phyloP scores from a whole-genome alignment of 2,113 vertebrate species.

The Sapajus apella region DNA sequence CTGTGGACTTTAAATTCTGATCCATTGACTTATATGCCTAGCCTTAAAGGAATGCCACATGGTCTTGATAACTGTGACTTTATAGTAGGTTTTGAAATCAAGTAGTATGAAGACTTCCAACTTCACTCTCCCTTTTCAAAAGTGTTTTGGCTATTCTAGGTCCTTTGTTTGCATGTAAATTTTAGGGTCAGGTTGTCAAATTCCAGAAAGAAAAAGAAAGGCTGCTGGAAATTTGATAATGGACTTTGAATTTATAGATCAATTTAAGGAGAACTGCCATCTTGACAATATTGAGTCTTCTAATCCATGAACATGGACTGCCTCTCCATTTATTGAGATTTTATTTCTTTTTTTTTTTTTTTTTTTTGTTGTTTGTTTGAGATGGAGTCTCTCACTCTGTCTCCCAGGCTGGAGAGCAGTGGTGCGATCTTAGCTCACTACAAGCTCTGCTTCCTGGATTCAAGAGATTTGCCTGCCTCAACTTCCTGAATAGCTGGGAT shows the following conservation, averaged over 20 bases:
- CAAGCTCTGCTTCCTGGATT: too few species aligned
- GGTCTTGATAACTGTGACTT: not conserved
- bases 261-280: not conserved
- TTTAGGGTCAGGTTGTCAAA: conserved; percentile 11
- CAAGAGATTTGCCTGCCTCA: too few species aligned
- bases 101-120: not conserved
- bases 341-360: not conserved
- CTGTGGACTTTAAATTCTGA: not conserved
- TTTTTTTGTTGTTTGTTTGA: too few species aligned
- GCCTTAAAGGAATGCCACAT: not conserved
- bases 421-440: too few species aligned
- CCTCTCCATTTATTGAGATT: conserved; percentile 10
- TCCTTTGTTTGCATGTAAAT: conserved; percentile 8
- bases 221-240: not conserved
- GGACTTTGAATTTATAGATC: not conserved
- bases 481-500: too few species aligned
- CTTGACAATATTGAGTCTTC: not conserved
- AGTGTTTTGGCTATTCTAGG: conserved; percentile 4
- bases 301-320: not conserved
- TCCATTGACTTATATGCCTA: conserved; percentile 11
- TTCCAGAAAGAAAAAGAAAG: not conserved
- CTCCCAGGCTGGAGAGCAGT: too few species aligned
- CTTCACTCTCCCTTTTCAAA: not conserved
- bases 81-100: conserved; percentile 29
- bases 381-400: too few species aligned